Evolutionary conservation across 2,888 invertebrate genomes (phyloP).

Genomic region (Atrina japonica): DNA sequence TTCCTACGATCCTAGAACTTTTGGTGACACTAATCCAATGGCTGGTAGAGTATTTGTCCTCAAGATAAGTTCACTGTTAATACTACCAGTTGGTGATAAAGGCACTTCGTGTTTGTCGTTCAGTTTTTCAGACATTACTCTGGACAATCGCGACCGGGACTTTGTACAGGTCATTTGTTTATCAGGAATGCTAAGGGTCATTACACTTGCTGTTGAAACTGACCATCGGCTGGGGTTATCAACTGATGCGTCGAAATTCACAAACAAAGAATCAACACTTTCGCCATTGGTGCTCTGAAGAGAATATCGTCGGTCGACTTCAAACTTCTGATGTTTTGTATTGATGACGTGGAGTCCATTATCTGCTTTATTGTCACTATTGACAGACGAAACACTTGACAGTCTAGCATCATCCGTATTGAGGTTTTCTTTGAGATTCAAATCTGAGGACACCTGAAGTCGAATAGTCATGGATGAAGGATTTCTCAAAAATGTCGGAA

Average conservation of each 20-base stretch:
- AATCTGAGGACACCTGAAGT: conserved; percentile 6
- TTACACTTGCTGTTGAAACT: conserved; percentile 21
- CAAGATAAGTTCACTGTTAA: conserved; percentile 9
- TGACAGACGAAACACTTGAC: neutral
- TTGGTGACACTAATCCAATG: too few relatives aligned
- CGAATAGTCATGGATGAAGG: conserved; percentile 15
- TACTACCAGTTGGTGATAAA: conserved; percentile 10
- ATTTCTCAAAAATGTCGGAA: conserved; percentile 16
- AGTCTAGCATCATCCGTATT: neutral
- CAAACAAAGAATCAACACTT: conserved; percentile 19
- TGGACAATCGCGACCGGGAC: conserved; percentile 2
- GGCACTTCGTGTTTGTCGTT: conserved; percentile 4
- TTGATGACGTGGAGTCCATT: neutral
- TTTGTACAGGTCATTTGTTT: conserved; percentile 16
- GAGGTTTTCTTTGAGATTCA: neutral
- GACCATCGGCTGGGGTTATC: conserved; percentile 14
- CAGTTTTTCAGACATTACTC: conserved; percentile 15
- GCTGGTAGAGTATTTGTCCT: neutral
- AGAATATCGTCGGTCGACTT: conserved; percentile 4
- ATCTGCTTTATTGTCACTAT: conserved; percentile 6
- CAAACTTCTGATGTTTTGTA: neutral
- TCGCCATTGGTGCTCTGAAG: conserved; percentile 18
- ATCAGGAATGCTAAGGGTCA: conserved; percentile 21
- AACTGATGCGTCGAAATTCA: conserved; percentile 16
- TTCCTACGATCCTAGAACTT: too few relatives aligned